Evolutionary conservation across 2,113 vertebrate species (phyloP).

Genomic region (Malurus cyaneus): DNA sequence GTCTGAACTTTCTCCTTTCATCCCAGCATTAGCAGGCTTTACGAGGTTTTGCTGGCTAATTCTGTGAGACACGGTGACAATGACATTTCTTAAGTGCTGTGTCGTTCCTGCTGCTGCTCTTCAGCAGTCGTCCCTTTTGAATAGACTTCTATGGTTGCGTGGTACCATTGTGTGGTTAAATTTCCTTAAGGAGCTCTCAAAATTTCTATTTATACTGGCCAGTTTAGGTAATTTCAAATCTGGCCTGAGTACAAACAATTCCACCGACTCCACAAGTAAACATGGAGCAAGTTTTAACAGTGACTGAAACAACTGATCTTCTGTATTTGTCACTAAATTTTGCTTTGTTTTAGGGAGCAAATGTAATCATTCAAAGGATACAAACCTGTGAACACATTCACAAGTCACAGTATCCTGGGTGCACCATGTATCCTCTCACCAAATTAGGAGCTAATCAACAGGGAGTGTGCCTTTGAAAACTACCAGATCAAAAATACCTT

Average conservation of each 20-base stretch:
- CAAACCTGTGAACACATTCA: background rate
- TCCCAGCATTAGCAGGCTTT: background rate
- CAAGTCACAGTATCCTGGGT: background rate
- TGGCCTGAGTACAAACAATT: background rate
- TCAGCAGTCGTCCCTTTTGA: background rate
- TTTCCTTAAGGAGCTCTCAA: background rate
- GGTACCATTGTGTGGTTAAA: background rate
- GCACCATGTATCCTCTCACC: background rate
- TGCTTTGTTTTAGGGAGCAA: background rate
- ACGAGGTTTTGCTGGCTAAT: background rate
- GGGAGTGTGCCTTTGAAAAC: background rate
- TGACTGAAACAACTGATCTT: background rate
- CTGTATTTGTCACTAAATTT: background rate
- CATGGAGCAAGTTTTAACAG: background rate
- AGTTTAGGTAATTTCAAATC: background rate
- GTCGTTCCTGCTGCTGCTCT: background rate
- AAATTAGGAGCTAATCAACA: background rate
- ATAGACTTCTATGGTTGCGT: background rate
- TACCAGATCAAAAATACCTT: background rate
- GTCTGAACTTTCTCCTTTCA: conserved; percentile 16
- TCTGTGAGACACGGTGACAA: background rate
- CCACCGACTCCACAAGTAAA: background rate
- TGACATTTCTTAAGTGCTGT: background rate
- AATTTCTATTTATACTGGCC: background rate
- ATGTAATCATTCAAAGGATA: background rate